Evolutionary conservation across 1,140 invertebrate species (phyloP).

Genomic region (Caerostris extrusa): DNA sequence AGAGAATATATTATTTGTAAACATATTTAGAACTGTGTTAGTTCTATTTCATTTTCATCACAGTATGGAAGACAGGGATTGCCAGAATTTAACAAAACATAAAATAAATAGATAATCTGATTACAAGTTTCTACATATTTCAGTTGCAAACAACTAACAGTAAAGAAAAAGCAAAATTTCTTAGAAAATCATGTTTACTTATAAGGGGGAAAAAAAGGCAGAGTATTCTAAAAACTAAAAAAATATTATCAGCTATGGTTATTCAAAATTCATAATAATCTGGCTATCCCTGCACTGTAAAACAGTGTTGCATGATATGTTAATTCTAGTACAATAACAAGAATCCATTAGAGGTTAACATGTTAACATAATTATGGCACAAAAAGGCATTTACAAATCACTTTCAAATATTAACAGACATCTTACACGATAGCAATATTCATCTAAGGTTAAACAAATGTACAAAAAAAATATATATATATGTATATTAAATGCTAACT

Average conservation of each 20-base stretch:
- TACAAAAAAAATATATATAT: neutral
- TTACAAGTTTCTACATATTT: too few relatives aligned
- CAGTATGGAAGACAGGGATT: constrained; percentile 74
- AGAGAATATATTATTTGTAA: constrained; percentile 32
- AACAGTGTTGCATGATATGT: constrained; percentile 77
- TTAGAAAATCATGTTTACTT: too few relatives aligned
- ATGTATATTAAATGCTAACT: neutral
- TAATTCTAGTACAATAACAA: constrained; percentile 76
- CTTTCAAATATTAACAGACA: constrained; percentile 39
- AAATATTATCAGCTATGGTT: too few relatives aligned
- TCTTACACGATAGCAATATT: constrained; percentile 12
- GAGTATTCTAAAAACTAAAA: neutral
- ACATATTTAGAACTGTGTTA: constrained; percentile 67
- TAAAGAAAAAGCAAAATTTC: too few relatives aligned
- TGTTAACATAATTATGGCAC: constrained; percentile 72
- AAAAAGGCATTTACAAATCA: constrained; percentile 72
- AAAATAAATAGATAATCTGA: neutral
- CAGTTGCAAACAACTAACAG: too few relatives aligned
- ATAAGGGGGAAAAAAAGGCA: neutral
- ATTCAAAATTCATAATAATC: neutral
- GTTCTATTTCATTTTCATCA: constrained; percentile 64
- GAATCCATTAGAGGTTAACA: constrained; percentile 64
- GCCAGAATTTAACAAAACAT: constrained; percentile 40
- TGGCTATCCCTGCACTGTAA: constrained; percentile 73
- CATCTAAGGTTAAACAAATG: neutral